Evolutionary conservation across 1,140 invertebrate species (phyloP).

Genomic region (Leptinotarsa texana): DNA sequence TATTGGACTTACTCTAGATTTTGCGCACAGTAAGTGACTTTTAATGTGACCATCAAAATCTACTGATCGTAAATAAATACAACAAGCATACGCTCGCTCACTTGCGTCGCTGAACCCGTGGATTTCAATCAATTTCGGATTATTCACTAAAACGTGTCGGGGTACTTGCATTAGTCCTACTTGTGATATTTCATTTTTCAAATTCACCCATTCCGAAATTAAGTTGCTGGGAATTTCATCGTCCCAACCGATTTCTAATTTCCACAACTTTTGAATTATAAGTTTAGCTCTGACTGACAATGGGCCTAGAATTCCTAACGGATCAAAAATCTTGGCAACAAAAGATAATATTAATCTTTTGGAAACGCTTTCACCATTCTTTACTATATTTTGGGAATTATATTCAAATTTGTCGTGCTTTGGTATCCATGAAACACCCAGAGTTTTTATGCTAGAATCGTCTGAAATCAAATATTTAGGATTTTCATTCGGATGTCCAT

Average conservation of each 20-base stretch:
- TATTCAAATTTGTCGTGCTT: no score
- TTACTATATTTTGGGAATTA: no score
- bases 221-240: constrained; percentile 37
- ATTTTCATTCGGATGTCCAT: no score
- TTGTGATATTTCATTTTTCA: neutral
- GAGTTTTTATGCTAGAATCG: no score
- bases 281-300: constrained; percentile 12
- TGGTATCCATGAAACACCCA: no score
- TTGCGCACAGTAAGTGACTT: constrained; percentile 50
- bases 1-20: constrained; percentile 56
- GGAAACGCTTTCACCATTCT: no score
- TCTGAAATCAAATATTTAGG: no score
- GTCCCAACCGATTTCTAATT: constrained; percentile 13
- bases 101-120: constrained; percentile 55
- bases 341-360: no score
- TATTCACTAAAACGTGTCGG: constrained; percentile 17
- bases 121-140: constrained; percentile 33
- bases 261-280: constrained; percentile 20
- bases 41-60: constrained; percentile 19
- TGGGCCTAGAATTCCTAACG: no score
- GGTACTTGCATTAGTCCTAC: constrained; percentile 8
- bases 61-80: constrained; percentile 44
- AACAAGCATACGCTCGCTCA: constrained; percentile 49
- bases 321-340: no score
- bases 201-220: constrained; percentile 24